Conservation (phyloP, 2,113 vertebrate species). For the Myanophis thanlyinensis region DNA sequence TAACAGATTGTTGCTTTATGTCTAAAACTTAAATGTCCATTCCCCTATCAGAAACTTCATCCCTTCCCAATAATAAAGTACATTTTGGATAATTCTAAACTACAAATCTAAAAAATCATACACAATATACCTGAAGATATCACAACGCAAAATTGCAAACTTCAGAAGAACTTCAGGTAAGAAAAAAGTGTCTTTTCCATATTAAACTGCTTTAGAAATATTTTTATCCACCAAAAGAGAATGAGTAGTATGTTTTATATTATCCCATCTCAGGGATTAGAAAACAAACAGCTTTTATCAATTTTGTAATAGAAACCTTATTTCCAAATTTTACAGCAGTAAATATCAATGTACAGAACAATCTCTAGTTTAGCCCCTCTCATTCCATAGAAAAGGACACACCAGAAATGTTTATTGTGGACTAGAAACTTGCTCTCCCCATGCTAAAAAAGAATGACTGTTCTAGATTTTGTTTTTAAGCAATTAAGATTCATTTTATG, state of each 20-base stretch:
- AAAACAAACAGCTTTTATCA: slow-evolving; percentile 22
- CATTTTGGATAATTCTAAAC: slow-evolving; percentile 48
- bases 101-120: slow-evolving; percentile 50
- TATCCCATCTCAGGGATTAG: slow-evolving; percentile 41
- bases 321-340: background rate
- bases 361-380: slow-evolving; percentile 6
- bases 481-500: slow-evolving; percentile 49
- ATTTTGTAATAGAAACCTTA: slow-evolving; percentile 10
- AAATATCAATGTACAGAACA: background rate
- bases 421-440: background rate
- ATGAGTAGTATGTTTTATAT: background rate
- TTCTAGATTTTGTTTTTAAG: slow-evolving; percentile 33
- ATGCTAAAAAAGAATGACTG: background rate
- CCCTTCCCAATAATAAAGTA: slow-evolving; percentile 50
- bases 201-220: slow-evolving; percentile 42
- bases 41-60: slow-evolving; percentile 26
- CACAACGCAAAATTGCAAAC: slow-evolving; percentile 41
- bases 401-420: background rate
- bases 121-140: slow-evolving; percentile 46
- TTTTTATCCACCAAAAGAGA: slow-evolving; percentile 26
- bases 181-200: slow-evolving; percentile 35
- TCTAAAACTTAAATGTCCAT: slow-evolving; percentile 51
- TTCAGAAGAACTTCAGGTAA: slow-evolving; percentile 39
- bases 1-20: slow-evolving; percentile 46
- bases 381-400: background rate